Evolutionary conservation across 2,888 invertebrate genomes (phyloP).

Genomic region (Therioaphis trifolii): DNA sequence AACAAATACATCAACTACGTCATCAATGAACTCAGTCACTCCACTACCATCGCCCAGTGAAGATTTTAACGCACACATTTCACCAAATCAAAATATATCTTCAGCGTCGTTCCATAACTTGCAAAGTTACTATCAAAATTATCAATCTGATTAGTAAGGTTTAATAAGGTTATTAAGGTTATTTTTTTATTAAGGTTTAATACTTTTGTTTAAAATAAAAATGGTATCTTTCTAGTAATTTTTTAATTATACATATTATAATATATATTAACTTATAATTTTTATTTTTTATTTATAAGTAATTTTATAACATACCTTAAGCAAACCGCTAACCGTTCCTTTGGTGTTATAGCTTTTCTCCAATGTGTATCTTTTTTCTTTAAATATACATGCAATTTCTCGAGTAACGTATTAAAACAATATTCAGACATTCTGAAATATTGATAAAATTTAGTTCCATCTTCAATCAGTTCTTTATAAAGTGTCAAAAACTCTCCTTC

Average conservation of each 20-base stretch:
- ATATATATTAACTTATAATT: constrained; percentile 17
- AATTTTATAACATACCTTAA: constrained; percentile 21
- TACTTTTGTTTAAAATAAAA: background rate
- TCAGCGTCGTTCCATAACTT: constrained; percentile 19
- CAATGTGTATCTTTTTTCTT: constrained; percentile 22
- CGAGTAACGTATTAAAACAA: no score
- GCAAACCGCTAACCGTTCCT: constrained; percentile 20
- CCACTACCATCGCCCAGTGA: constrained; percentile 14
- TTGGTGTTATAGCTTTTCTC: constrained; percentile 33
- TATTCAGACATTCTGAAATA: no score
- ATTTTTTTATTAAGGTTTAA: background rate
- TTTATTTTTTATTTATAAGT: constrained; percentile 31
- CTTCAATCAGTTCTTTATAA: no score
- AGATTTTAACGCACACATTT: constrained; percentile 21
- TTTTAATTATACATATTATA: constrained; percentile 4
- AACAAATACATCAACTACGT: constrained; percentile 29
- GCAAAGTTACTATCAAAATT: constrained; percentile 29
- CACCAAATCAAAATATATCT: constrained; percentile 26
- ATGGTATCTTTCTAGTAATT: background rate
- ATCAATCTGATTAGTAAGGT: constrained; percentile 22
- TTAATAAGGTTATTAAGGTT: background rate
- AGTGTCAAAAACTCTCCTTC: constrained; percentile 37
- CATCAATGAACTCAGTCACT: background rate
- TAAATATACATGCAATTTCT: background rate
- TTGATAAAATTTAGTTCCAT: no score